Evolutionary conservation across 1,140 invertebrate species (phyloP), one percentile per base, ranked within the genome.

Genomic region (Brachionus koreanus): DNA sequence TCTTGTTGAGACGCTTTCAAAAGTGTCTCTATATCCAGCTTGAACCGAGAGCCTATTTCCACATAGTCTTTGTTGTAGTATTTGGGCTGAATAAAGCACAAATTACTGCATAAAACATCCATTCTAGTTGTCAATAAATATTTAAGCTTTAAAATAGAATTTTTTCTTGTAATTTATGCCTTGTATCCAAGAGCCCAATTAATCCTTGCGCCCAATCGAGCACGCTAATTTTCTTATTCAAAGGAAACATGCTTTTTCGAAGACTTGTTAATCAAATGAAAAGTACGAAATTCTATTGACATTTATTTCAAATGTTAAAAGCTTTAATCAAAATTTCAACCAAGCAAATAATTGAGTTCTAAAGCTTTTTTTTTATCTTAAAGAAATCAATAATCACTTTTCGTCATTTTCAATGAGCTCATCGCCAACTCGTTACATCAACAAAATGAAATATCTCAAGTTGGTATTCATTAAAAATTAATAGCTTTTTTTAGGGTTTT

Each of bases 361-460:
- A 39, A 49, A 25, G 19, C 43, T 74, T 25, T 25, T 72, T 46
- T 46, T 29, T 29, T 9, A 13, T 46, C 13, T 25, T 16, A 46
- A 74, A 74, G 69, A 74, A 46, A 46, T 74, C 69, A 74, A 74
- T 43, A 74, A 46, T 46, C 39, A 23, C 16, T 46, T 74, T n/a
- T 72, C 67, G 37, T 39, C 33, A n/a, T 72, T 72, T 39, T 74
- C n/a, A 35, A 74, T 74, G 65, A 69, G 35, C 65, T 69, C 65
- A 37, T 69, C 63, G 33, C 25, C 65, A 69, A 69, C 49, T 67
- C 25, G 19, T 25, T 25, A 74, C 43, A 74, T 46, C 69, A 74
- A 23, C 39, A 74, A 46, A 49, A 74, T 74, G 69, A 74, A 74
- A 74, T 74, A 49, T 74, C 69, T 74, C 42, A 74, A 74, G 69